phyloP scores from a whole-genome alignment of 2,888 invertebrate species.

The Maniola hyperantus region DNA sequence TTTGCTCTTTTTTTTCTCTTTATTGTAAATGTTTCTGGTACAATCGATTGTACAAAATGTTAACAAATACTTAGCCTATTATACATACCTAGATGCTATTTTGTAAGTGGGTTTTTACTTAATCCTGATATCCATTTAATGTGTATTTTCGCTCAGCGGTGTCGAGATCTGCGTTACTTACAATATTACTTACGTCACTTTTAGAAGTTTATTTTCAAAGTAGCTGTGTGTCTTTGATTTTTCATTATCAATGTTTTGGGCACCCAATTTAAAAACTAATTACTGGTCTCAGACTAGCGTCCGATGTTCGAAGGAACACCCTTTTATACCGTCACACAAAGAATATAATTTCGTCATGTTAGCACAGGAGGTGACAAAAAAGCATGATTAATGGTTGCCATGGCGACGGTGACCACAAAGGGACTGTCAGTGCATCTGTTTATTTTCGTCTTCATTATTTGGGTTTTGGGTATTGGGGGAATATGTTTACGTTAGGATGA shows the following conservation, averaged over 20 bases:
- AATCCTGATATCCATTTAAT: too few species aligned
- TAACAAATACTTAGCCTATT: too few species aligned
- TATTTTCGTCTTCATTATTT: slow-evolving; percentile 41
- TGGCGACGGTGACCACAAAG: slow-evolving; percentile 59
- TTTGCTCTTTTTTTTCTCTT: too few species aligned
- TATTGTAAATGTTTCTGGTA: too few species aligned
- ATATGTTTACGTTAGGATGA: background rate
- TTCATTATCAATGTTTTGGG: slow-evolving; percentile 26
- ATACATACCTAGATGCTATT: too few species aligned
- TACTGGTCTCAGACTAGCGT: slow-evolving; percentile 72
- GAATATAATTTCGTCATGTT: slow-evolving; percentile 78
- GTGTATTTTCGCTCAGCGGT: too few species aligned
- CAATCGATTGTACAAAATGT: too few species aligned
- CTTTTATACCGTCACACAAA: slow-evolving; percentile 66
- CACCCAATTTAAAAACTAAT: slow-evolving; percentile 82
- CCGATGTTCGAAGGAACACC: slow-evolving; percentile 66
- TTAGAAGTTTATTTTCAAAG: background rate
- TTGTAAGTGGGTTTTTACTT: too few species aligned
- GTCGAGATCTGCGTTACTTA: too few species aligned
- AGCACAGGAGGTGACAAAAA: slow-evolving; percentile 75
- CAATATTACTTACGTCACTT: too few species aligned
- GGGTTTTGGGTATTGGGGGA: slow-evolving; percentile 20
- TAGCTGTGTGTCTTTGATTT: background rate
- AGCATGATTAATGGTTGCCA: slow-evolving; percentile 74
- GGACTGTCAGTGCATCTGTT: slow-evolving; percentile 56